Evolutionary conservation across 2,888 invertebrate species (phyloP), one percentile per base, ranked within the genome.

Genomic region (Therioaphis trifolii): DNA sequence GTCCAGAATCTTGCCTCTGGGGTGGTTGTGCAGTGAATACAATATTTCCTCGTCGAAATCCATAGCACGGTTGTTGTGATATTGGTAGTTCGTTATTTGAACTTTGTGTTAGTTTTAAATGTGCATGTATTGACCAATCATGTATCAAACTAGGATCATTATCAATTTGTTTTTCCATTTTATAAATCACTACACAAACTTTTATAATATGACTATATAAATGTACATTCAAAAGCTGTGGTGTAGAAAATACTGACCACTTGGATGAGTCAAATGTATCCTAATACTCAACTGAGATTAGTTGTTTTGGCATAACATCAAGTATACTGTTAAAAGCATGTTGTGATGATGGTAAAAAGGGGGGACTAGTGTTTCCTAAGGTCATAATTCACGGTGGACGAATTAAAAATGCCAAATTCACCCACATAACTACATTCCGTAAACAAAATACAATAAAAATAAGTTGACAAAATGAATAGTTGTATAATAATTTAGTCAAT

Each of bases 21-120:
- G 84, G 85, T 49, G 85, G 85, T 55, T 77, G 72, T 0, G 91
- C 90, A 0, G 91, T 91, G 86, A 91, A 91, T 4, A 89, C 85
- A 85, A 91, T 88, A 87, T 91, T 91, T 7, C 91, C 91, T 35
- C 90, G 88, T 86, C 90, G 91, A 86, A 90, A 91, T 4, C 89
- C 90, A 85, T 89, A 90, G 40, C 58, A 68, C 14, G 84, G 79
- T 58, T 78, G 84, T 4, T 80, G 63, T 21, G 72, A 35, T 40
- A 72, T 4, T 63, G 61, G 24, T 63, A 35, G 46, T 63, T 49
- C 35, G 7, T 55, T 55, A 27, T 69, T 68, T 2, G 82, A 21
- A 18, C 15, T 27, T 82, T 74, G 82, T 72, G 29, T 82, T 52
- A 82, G 18, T 82, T 82, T 72, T 52, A 82, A 49, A 72, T 72